Conservation (phyloP, 2,888 invertebrate genomes). For the Ashinkailepas kermadecensis region DNA sequence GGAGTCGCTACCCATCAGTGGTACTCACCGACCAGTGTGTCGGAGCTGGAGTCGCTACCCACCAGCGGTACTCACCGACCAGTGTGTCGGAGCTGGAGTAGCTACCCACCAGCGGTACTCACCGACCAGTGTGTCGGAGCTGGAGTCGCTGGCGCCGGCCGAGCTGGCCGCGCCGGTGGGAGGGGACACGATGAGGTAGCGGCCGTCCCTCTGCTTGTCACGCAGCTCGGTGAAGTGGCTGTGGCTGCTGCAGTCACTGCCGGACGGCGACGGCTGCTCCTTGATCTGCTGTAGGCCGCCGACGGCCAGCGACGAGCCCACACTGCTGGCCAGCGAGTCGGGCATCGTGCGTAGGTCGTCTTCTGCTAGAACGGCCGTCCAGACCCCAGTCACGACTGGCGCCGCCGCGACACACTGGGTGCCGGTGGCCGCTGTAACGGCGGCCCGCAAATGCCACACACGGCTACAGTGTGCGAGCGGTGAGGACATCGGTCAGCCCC, state of each 20-base stretch:
- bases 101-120: background rate
- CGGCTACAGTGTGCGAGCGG: no score
- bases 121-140: slow-evolving; percentile 4
- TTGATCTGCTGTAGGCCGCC: slow-evolving; percentile 22
- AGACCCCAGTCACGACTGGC: no score
- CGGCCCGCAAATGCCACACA: no score
- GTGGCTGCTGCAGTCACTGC: slow-evolving; percentile 22
- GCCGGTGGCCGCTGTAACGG: no score
- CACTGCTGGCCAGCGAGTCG: background rate
- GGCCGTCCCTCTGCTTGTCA: background rate
- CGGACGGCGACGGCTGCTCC: slow-evolving; percentile 20
- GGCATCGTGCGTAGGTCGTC: background rate
- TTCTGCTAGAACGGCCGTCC: background rate
- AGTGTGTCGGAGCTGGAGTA: no score
- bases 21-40: no score
- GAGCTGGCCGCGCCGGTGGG: background rate
- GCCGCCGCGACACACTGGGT: no score
- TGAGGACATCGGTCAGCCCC: no score
- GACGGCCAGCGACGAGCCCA: background rate
- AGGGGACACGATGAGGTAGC: background rate
- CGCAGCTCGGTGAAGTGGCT: background rate
- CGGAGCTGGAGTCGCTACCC: no score
- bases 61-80: no score
- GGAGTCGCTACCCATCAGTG: no score
- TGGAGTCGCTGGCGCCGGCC: slow-evolving; percentile 16